Conservation (phyloP, 2,888 invertebrate genomes). For the Parnassius mnemosyne region DNA sequence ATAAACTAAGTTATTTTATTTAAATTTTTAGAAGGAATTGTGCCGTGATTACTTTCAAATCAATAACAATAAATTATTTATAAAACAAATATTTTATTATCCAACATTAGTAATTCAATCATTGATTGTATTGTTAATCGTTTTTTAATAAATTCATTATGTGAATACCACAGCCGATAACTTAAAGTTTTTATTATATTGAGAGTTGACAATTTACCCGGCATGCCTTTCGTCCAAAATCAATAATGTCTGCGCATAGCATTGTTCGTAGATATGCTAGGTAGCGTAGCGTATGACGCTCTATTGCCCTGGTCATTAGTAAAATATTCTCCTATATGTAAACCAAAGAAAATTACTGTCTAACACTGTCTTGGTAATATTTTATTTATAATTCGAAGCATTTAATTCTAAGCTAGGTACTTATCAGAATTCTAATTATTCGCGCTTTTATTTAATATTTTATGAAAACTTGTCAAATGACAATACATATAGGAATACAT, state of each 20-base stretch:
- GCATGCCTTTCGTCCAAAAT: slow-evolving; percentile 21
- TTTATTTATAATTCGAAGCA: too few species aligned
- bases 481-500: background rate
- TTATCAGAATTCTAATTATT: background rate
- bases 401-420: too few species aligned
- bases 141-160: slow-evolving; percentile 8
- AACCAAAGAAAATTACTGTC: slow-evolving; percentile 3
- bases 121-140: too few species aligned
- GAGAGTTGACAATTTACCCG: slow-evolving; percentile 14
- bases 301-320: slow-evolving; percentile 25
- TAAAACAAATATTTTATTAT: too few species aligned
- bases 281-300: slow-evolving; percentile 23
- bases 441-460: slow-evolving; percentile 15
- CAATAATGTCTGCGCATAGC: slow-evolving; percentile 30
- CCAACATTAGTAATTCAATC: too few species aligned
- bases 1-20: slow-evolving; percentile 9
- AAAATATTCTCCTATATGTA: slow-evolving; percentile 24
- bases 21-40: background rate
- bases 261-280: slow-evolving; percentile 28
- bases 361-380: too few species aligned
- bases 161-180: slow-evolving; percentile 7
- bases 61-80: background rate
- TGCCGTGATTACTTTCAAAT: background rate
- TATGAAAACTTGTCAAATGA: background rate
- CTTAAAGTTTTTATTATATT: slow-evolving; percentile 10